Percentiles rank a stretch among this genome's conserved stretches.
Evolutionary conservation across 2,888 invertebrate genomes (phyloP).

Genomic region (Pinctada fucata): DNA sequence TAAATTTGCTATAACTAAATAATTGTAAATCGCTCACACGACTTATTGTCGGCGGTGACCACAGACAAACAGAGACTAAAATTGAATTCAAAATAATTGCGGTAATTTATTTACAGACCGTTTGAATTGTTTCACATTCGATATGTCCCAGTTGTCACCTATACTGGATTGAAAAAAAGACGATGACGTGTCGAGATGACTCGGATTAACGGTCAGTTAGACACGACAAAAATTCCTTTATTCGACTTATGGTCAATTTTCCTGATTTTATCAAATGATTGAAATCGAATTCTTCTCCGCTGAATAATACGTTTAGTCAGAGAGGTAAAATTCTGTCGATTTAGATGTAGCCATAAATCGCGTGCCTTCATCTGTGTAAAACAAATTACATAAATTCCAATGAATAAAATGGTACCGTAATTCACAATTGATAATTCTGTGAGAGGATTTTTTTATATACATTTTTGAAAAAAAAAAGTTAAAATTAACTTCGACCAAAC

Average conservation of each 20-base stretch:
- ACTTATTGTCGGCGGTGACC: neutral
- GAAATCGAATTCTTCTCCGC: neutral
- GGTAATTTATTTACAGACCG: neutral
- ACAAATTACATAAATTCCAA: too few relatives aligned
- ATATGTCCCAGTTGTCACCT: too few relatives aligned
- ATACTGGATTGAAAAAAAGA: too few relatives aligned
- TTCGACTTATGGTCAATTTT: neutral
- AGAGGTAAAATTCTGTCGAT: too few relatives aligned
- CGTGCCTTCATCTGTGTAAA: too few relatives aligned
- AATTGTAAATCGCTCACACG: neutral
- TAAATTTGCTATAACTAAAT: neutral
- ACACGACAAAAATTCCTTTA: neutral
- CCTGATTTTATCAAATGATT: neutral
- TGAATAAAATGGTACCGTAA: too few relatives aligned
- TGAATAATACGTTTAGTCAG: neutral
- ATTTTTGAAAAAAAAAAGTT: too few relatives aligned
- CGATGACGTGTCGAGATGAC: neutral
- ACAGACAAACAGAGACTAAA: neutral
- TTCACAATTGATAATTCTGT: too few relatives aligned
- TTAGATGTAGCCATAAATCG: too few relatives aligned
- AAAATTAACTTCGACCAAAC: too few relatives aligned
- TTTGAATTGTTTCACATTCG: too few relatives aligned
- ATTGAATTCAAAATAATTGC: neutral
- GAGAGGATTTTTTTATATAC: too few relatives aligned
- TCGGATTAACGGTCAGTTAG: neutral